Evolutionary conservation across 2,888 invertebrate species (phyloP), one percentile per base, ranked within the genome.

Genomic region (Brachyptera risi): DNA sequence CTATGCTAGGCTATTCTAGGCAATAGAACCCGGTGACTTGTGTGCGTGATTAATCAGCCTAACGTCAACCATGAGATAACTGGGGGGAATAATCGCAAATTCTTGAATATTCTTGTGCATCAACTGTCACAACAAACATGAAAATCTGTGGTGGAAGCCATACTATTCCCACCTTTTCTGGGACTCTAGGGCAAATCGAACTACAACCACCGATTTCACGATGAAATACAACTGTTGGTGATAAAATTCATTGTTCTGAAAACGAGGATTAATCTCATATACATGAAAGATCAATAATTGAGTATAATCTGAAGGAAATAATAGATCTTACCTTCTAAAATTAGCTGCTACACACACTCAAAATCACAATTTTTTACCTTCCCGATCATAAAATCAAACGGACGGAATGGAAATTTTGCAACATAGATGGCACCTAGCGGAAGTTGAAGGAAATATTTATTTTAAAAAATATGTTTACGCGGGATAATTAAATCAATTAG

Each of bases 361-460:
- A 60, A 60, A 60, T 37, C 42, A 60, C 56, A 31, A 60, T 38
- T 44, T 56, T 56, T 56, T 13, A 27, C 31, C 42, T 27, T n/a
- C n/a, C n/a, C n/a, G n/a, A n/a, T n/a, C 17, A 42, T 21, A 42
- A 3, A 42, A 42, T 31, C 42, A 3, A 3, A 15, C 17, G 17
- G 17, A 42, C n/a, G n/a, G n/a, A 54, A 59, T 54, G 42, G 51
- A 59, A 59, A 59, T 59, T 59, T 59, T 57, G 44, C 31, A 19
- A 13, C 47, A 44, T 13, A 15, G 44, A 24, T 2, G 57, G 11
- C 57, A 57, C 47, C 57, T 57, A 44, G 13, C 11, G n/a, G n/a
- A 2, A 21, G 17, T 11, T 24, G 35, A 54, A 54, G 21, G 35
- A 54, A 2, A 26, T 23, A 54, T 23, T 37, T 15, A 13, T n/a